Base-by-base conservation (phyloP, 2,888 invertebrate species). In the Timema podura region DNA sequence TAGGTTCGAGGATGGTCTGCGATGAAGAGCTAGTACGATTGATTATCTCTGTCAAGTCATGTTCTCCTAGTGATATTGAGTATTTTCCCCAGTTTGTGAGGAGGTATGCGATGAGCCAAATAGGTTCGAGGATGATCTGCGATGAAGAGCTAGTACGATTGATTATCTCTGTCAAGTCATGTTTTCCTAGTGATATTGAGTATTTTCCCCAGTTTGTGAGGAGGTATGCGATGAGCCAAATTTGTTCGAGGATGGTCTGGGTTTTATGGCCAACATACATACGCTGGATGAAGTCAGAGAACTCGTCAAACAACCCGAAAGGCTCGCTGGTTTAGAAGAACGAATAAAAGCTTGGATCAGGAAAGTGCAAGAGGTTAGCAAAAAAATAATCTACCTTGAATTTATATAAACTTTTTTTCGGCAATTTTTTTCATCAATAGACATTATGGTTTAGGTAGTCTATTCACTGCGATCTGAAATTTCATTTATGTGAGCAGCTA, bases 261-360 rank as follows among this genome's bases (percentile, higher is more conserved):
- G 82, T 16, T 81, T 88, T 74, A 88, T 91, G 82, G 84, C 83
- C 7, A 83, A 83, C 64, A 82, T 90, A 15, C 84, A 85, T 66
- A 85, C 86, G 72, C 83, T 87, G 66, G 87, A 87, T 3, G 90
- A 91, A 74, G 85, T 92, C 7, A 76, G 76, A 45, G 73, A 72
- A 49, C 49, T 73, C 44, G 67, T 72, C 30, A 68, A 91, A 77
- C 88, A 88, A 70, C 87, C 88, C 5, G 88, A 86, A 67, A 88
- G 87, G 68, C 85, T 90, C 16, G 81, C 84, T 0, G 84, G 85
- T 73, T 79, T 93, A 8, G 94, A 94, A 77, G 88, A 89, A 59
- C 84, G 92, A 0, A 90, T 93, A 2, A 89, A 85, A 73, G 86
- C 86, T 72, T 94, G 94, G 95, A 89, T 90, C 44, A 92, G 92